A percentile compares a stretch with the other conserved stretches of the same genome.
Evolutionary conservation across 2,888 invertebrate genomes (phyloP).

Genomic region (Drosophila anomelani): DNA sequence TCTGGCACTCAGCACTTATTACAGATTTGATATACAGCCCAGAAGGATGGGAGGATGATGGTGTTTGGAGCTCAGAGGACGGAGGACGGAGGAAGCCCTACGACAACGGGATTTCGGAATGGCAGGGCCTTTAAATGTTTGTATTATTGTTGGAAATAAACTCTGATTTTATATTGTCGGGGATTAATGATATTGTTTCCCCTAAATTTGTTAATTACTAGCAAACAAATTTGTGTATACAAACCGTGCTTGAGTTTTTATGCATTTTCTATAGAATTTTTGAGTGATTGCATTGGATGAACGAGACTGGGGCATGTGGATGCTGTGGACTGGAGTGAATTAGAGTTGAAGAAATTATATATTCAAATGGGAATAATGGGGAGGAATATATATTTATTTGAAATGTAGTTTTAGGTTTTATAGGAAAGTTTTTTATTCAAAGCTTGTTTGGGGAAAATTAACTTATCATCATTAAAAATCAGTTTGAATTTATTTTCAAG

Average conservation of each 20-base stretch:
- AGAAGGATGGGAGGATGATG: slow-evolving; percentile 26
- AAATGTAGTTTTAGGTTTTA: not conserved
- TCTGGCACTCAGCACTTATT: slow-evolving; percentile 64
- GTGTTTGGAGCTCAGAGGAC: slow-evolving; percentile 1
- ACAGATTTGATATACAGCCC: slow-evolving; percentile 65
- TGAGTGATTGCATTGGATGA: slow-evolving; percentile 64
- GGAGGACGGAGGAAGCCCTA: slow-evolving; percentile 30
- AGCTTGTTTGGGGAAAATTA: too few relatives aligned
- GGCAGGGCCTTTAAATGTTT: slow-evolving; percentile 57
- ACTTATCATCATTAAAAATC: not conserved
- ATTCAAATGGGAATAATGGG: slow-evolving; percentile 6
- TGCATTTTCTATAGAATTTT: slow-evolving; percentile 79
- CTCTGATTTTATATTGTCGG: slow-evolving; percentile 78
- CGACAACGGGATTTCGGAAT: slow-evolving; percentile 35
- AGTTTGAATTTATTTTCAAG: not conserved
- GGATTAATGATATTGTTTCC: slow-evolving; percentile 79
- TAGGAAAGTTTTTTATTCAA: too few relatives aligned
- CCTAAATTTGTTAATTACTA: slow-evolving; percentile 82
- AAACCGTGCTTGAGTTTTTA: slow-evolving; percentile 77
- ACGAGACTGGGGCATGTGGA: slow-evolving; percentile 9
- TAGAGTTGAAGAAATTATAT: not conserved
- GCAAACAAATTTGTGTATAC: slow-evolving; percentile 81
- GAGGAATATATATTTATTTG: not conserved
- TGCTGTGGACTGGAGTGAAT: not conserved
- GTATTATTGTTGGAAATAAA: slow-evolving; percentile 79